These are phyloP conservation scores for Mercenaria mercenaria DNA, from an alignment of 1,140 invertebrate species.

Conservation along the genomic window DNA sequence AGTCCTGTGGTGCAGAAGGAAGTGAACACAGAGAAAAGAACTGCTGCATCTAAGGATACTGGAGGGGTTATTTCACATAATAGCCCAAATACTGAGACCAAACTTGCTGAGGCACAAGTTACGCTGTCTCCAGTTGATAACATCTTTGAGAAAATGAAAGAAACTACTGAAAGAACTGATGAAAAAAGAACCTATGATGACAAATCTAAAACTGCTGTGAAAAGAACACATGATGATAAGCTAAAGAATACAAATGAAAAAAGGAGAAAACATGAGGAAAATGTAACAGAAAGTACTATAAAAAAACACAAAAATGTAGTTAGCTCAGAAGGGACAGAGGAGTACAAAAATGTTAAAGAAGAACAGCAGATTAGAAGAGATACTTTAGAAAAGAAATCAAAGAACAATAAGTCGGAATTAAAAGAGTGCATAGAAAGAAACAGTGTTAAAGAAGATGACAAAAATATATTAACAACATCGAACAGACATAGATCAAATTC, in stretches of 20 bases:
- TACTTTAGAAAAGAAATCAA: no score
- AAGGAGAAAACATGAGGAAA: neutral
- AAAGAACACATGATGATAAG: neutral
- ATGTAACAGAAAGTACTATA: neutral
- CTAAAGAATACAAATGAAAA: neutral
- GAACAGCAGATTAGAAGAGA: no score
- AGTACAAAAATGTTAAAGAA: no score
- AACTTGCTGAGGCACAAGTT: neutral
- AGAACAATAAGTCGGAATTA: no score
- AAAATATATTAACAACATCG: no score
- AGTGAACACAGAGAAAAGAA: neutral
- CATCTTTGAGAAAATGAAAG: conserved; percentile 7
- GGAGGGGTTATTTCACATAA: neutral
- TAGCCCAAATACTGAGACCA: neutral
- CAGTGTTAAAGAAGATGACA: no score
- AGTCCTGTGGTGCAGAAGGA: neutral
- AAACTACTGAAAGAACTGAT: neutral
- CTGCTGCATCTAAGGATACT: neutral
- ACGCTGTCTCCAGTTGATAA: neutral
- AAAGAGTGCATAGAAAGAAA: no score
- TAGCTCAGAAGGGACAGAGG: neutral
- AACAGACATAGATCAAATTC: no score
- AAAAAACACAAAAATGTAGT: neutral
- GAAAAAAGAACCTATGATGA: neutral
- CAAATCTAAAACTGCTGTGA: neutral